Base-by-base conservation (phyloP, 2,888 invertebrate genomes). In the Brachylomia viminalis region DNA sequence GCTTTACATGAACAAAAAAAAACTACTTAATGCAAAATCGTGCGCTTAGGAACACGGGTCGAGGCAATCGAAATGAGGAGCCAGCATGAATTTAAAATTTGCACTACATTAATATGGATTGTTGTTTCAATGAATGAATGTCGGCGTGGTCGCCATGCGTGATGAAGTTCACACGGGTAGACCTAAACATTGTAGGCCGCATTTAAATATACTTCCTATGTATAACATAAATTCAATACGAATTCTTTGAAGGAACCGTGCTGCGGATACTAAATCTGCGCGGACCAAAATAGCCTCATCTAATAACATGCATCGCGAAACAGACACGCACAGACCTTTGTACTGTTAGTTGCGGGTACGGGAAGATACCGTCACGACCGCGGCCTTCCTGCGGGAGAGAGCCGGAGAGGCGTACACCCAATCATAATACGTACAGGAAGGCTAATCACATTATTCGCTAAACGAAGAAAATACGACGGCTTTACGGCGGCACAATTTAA, bases 41-140 rank as follows among this genome's bases (percentile, higher is more conserved):
- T 95, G 95, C 92, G 95, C 95, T 95, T 94, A 95, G 94, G 88
- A 94, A 95, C 95, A 95, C 91, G 92, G 92, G 88, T 90, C 92
- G 90, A 93, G 90, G 93, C 94, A 93, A 95, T 95, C 94, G 94
- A 94, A 95, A 93, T 92, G 94, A 94, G 92, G 95, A 94, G 94
- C 90, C 94, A 93, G 92, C 93, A 92, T 96, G 96, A 96, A 96
- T 96, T 95, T 93, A 93, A 96, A 96, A 96, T 96, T 95, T 96
- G 96, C 95, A 95, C 95, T 95, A 94, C 96, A 96, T 96, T 96
- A 96, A 96, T 96, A 96, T 96, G 96, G 95, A 96, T 96, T 92
- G 96, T 94, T 92, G 95, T 95, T 96, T 95, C 96, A 95, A 96
- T 96, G 96, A 96, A 96, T 96, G 96, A 95, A 95, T 95, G 95